Conservation (phyloP, 2,888 invertebrate species). For the Terebella lapidaria region DNA sequence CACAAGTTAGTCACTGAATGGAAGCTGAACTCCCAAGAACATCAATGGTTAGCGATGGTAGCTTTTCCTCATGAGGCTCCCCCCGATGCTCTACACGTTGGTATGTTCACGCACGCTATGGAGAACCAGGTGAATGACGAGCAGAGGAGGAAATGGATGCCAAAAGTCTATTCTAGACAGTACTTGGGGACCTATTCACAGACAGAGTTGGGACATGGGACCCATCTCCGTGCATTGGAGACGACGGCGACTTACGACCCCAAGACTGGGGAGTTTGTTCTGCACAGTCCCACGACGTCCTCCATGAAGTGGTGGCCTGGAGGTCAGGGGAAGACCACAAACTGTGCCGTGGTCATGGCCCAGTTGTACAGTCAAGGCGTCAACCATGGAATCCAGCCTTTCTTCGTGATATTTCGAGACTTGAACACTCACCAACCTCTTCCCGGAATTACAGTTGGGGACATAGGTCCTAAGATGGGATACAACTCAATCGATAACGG, state of each 20-base stretch:
- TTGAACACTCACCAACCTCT: slow-evolving; percentile 82
- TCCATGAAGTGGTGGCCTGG: too few relatives aligned
- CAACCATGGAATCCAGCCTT: slow-evolving; percentile 85
- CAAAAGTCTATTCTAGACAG: slow-evolving; percentile 66
- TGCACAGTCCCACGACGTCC: too few relatives aligned
- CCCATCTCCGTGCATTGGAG: too few relatives aligned
- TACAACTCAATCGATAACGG: slow-evolving; percentile 92
- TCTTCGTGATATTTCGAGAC: slow-evolving; percentile 85
- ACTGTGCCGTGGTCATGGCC: slow-evolving; percentile 88
- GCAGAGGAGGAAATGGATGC: slow-evolving; percentile 81
- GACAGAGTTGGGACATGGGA: slow-evolving; percentile 90
- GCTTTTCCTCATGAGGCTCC: slow-evolving; percentile 22
- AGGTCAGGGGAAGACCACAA: slow-evolving; percentile 89
- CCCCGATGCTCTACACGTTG: slow-evolving; percentile 67
- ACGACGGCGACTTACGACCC: too few relatives aligned
- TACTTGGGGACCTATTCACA: slow-evolving; percentile 91
- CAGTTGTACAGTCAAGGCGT: slow-evolving; percentile 79
- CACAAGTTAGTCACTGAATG: too few relatives aligned
- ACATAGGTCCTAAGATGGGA: slow-evolving; percentile 90
- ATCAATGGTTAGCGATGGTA: too few relatives aligned
- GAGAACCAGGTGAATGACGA: slow-evolving; percentile 82
- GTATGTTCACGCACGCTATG: slow-evolving; percentile 86
- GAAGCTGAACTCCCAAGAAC: too few relatives aligned
- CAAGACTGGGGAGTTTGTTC: too few relatives aligned
- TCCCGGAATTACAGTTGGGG: slow-evolving; percentile 77